phyloP scores from a whole-genome alignment of 2,888 invertebrate genomes.

The Sphaeridia pumilis region DNA sequence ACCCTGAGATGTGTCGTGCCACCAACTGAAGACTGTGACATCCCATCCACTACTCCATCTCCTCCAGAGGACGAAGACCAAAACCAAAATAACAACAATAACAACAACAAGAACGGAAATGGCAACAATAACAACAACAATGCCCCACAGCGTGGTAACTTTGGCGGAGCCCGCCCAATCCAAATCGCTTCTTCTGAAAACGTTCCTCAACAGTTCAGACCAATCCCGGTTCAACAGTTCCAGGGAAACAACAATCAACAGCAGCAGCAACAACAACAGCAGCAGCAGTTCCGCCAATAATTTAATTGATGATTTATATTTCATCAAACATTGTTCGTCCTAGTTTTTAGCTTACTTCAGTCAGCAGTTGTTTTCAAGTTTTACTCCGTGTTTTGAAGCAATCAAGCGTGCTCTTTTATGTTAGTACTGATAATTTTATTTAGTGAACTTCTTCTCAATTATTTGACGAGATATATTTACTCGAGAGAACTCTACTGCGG shows the following conservation, averaged over 20 bases:
- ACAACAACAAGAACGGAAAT: constrained; percentile 1
- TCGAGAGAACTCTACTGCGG: too few species aligned
- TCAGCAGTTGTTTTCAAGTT: too few species aligned
- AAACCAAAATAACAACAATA: constrained; percentile 31
- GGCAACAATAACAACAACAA: constrained; percentile 15
- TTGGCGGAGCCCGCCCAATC: constrained; percentile 31
- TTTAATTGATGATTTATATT: too few species aligned
- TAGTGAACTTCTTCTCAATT: neutral
- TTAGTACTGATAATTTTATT: constrained; percentile 2
- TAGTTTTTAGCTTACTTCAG: too few species aligned
- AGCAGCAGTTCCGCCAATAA: constrained; percentile 11
- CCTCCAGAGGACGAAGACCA: constrained; percentile 44
- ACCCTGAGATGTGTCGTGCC: constrained; percentile 76
- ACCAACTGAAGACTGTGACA: constrained; percentile 78
- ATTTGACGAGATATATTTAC: too few species aligned
- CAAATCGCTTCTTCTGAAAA: constrained; percentile 15
- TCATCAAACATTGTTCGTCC: too few species aligned
- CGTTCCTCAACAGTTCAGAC: constrained; percentile 14
- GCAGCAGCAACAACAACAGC: constrained; percentile 24
- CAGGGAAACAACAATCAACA: constrained; percentile 23
- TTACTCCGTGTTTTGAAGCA: neutral
- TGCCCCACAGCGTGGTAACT: constrained; percentile 20
- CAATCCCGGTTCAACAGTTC: constrained; percentile 21
- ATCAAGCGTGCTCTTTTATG: neutral
- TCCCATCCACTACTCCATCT: constrained; percentile 62